These are phyloP conservation scores for Alcedo quadribrachys DNA, from an alignment of 2,797 vertebrate genomes.

Conservation along the genomic window DNA sequence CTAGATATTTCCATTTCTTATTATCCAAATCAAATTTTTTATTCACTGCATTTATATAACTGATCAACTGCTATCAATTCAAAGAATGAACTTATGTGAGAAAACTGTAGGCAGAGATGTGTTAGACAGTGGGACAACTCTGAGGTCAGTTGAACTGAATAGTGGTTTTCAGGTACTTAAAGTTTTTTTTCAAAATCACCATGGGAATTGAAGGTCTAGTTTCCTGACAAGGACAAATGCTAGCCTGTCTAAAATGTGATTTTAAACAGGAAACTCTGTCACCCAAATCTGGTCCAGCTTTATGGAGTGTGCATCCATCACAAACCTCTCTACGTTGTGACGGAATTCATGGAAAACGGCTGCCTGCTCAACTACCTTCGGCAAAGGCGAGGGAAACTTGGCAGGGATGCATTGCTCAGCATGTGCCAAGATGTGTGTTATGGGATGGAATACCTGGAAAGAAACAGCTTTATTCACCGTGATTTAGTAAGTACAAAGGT, in stretches of 20 bases:
- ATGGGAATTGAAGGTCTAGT: not conserved
- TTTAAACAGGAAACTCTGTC: constrained; percentile 83
- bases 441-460: constrained; percentile 90
- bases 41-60: not conserved
- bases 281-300: constrained; percentile 88
- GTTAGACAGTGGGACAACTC: not conserved
- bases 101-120: not conserved
- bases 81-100: not conserved
- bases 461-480: constrained; percentile 84
- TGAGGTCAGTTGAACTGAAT: not conserved
- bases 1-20: not conserved
- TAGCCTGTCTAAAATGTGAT: not conserved
- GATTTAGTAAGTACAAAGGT: constrained; percentile 82
- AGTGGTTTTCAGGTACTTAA: not conserved
- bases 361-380: constrained; percentile 84
- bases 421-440: constrained; percentile 87
- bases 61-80: not conserved
- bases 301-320: constrained; percentile 84
- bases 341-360: constrained; percentile 88
- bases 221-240: not conserved
- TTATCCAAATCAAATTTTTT: not conserved
- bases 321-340: constrained; percentile 84
- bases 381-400: constrained; percentile 51
- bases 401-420: constrained; percentile 71
- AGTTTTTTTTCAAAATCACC: not conserved